Conservation (phyloP, 2,113 vertebrate species). For the Myiozetetes cayanensis region DNA sequence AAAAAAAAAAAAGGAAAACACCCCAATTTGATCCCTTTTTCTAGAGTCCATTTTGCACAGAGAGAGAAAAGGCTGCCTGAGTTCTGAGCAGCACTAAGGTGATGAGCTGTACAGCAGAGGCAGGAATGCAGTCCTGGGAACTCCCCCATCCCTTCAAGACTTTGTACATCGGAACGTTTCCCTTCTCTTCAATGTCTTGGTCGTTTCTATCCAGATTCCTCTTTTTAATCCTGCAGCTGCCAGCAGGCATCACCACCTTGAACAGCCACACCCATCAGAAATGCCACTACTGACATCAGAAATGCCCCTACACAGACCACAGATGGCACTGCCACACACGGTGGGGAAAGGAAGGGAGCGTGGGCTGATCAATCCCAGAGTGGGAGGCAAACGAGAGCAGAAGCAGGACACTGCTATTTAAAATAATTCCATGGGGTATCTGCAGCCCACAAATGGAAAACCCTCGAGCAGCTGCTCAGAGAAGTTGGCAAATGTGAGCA, state of each 20-base stretch:
- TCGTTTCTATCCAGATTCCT: not conserved
- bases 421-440: not conserved
- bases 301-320: not conserved
- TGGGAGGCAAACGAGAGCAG: not conserved
- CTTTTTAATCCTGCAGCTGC: not conserved
- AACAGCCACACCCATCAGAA: not conserved
- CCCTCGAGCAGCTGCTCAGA: not conserved
- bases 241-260: not conserved
- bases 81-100: not conserved
- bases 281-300: not conserved
- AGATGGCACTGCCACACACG: not conserved
- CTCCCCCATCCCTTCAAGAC: not conserved
- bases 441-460: slow-evolving; percentile 24
- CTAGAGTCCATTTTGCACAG: not conserved
- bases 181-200: not conserved
- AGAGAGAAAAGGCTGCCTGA: not conserved
- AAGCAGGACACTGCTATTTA: slow-evolving; percentile 24
- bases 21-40: not conserved
- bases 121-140: not conserved
- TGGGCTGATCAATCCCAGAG: not conserved
- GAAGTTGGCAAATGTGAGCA: not conserved
- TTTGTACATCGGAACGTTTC: not conserved
- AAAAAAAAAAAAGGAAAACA: not conserved
- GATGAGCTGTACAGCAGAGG: not conserved
- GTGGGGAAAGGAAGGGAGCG: not conserved